Evolutionary conservation across 2,797 vertebrate genomes (phyloP).

Genomic region (Sebastolobus altivelis): DNA sequence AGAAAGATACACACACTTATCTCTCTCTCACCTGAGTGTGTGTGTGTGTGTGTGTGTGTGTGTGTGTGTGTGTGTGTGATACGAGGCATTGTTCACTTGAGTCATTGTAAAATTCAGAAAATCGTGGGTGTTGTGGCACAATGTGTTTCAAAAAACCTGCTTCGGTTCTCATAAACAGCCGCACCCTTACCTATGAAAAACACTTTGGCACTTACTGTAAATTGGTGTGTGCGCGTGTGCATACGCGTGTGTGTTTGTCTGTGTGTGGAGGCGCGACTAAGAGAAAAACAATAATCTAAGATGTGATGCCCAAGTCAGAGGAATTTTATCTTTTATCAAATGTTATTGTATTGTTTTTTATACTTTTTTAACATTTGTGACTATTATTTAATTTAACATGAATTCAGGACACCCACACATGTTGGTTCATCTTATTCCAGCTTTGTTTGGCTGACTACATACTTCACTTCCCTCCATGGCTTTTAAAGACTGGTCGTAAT

Average conservation of each 20-base stretch:
- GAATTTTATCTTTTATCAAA: background rate
- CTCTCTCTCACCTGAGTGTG: background rate
- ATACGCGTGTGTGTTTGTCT: background rate
- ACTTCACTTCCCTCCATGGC: background rate
- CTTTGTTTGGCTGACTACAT: background rate
- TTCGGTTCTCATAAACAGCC: background rate
- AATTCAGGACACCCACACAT: background rate
- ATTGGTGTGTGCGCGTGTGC: background rate
- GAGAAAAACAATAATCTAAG: background rate
- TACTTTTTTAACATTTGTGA: background rate
- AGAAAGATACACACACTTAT: background rate
- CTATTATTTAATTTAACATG: background rate
- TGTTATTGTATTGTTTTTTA: background rate
- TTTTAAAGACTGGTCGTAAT: background rate
- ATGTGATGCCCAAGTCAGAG: background rate
- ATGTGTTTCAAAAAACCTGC: background rate
- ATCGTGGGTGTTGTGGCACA: background rate
- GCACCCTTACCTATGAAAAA: conserved; percentile 30
- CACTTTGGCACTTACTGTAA: background rate
- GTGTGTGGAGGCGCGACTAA: background rate
- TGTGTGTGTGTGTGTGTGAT: too few relatives aligned
- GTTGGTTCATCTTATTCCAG: background rate
- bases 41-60: too few relatives aligned
- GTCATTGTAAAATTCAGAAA: background rate
- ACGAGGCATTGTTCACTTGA: background rate